Conservation (phyloP, 2,797 vertebrate species). For the Neoniphon sammara region DNA sequence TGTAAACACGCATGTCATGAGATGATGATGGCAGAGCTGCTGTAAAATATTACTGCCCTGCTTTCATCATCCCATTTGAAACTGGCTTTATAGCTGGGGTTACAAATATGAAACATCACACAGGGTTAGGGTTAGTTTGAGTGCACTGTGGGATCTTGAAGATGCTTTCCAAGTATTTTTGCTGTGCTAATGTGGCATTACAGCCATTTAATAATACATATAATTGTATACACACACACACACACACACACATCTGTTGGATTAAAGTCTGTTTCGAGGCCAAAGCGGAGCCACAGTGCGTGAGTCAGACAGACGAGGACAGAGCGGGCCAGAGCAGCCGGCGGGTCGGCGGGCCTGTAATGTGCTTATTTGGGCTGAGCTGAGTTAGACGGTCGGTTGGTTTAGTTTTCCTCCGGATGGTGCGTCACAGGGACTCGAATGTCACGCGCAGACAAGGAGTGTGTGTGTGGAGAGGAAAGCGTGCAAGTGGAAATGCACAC, state of each 20-base stretch:
- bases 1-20: neutral
- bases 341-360: neutral
- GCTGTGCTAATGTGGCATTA: neutral
- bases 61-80: neutral
- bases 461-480: conserved; percentile 18
- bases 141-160: neutral
- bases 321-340: neutral
- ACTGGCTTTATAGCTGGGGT: neutral
- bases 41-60: neutral
- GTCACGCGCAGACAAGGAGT: neutral
- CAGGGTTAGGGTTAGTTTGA: neutral
- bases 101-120: no score
- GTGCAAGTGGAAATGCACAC: conserved; percentile 22
- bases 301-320: neutral
- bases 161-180: neutral
- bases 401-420: conserved; percentile 11
- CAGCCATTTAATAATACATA: no score
- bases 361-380: conserved; percentile 25
- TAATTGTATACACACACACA: no score
- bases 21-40: no score
- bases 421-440: neutral
- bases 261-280: neutral
- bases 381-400: neutral
- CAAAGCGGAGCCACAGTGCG: neutral
- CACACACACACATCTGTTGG: neutral